These are phyloP conservation scores for Asbolus verrucosus DNA, from an alignment of 1,140 invertebrate genomes.

Conservation along the genomic window DNA sequence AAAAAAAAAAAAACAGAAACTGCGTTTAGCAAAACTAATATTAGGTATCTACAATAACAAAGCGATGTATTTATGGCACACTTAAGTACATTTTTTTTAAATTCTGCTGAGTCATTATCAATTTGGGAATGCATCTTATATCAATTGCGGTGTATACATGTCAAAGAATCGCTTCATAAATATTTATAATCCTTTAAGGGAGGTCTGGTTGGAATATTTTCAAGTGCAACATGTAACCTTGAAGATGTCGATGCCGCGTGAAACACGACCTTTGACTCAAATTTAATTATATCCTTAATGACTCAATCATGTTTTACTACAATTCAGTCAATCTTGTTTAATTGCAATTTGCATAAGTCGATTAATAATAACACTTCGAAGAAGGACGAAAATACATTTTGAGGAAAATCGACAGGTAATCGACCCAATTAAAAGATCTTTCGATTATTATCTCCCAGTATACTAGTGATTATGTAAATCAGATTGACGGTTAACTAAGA, in stretches of 20 bases:
- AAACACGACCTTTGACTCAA: background rate
- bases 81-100: too few relatives aligned
- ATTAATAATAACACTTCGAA: background rate
- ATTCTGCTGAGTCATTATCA: too few relatives aligned
- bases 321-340: background rate
- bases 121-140: too few relatives aligned
- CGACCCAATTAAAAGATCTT: constrained; percentile 29
- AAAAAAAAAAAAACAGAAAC: too few relatives aligned
- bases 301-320: background rate
- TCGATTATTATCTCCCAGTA: constrained; percentile 9
- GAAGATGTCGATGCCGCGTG: background rate
- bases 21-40: too few relatives aligned
- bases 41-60: too few relatives aligned
- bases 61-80: too few relatives aligned
- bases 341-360: background rate
- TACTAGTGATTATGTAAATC: constrained; percentile 40
- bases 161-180: constrained; percentile 22
- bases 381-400: background rate
- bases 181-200: constrained; percentile 24
- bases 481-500: constrained; percentile 18
- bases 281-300: background rate
- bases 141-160: too few relatives aligned
- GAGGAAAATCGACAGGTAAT: background rate
- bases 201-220: background rate
- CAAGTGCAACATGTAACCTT: background rate